Conservation (phyloP, 2,888 invertebrate species). For the Leptinotarsa tumamoca region DNA sequence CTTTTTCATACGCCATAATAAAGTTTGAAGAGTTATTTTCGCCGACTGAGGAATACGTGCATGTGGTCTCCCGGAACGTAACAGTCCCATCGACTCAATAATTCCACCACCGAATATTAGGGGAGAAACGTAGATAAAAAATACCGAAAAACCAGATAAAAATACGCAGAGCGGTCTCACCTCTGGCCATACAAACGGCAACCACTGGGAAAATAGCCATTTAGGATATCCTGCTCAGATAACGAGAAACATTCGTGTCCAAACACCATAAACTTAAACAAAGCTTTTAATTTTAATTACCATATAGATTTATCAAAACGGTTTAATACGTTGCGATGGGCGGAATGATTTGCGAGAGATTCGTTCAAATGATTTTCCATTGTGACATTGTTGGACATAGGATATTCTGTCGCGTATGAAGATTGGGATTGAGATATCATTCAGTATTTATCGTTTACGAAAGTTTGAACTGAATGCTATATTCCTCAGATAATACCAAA, state of each 20-base stretch:
- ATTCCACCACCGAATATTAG: constrained; percentile 39
- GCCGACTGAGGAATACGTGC: no score
- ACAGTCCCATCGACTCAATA: constrained; percentile 35
- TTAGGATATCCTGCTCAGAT: constrained; percentile 61
- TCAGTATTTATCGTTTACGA: neutral
- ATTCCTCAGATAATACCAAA: no score
- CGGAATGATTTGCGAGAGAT: constrained; percentile 18
- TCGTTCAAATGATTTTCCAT: neutral
- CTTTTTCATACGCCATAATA: no score
- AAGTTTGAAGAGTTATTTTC: no score
- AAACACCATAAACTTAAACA: constrained; percentile 54
- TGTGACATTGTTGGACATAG: neutral
- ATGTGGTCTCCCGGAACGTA: constrained; percentile 15
- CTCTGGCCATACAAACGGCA: constrained; percentile 40
- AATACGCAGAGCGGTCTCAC: constrained; percentile 45
- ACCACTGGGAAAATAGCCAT: constrained; percentile 60
- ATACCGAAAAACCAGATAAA: constrained; percentile 54
- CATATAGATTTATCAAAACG: constrained; percentile 37
- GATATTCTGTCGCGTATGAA: neutral
- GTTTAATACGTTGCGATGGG: constrained; percentile 14
- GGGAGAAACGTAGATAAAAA: constrained; percentile 50
- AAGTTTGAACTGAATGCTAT: no score
- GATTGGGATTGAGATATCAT: neutral
- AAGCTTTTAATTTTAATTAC: constrained; percentile 50
- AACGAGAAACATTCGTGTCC: constrained; percentile 54